A percentile compares a stretch with the other conserved stretches of the same genome.
phyloP scores from a whole-genome alignment of 2,888 invertebrate species.

The Rhynchonema sp. region DNA sequence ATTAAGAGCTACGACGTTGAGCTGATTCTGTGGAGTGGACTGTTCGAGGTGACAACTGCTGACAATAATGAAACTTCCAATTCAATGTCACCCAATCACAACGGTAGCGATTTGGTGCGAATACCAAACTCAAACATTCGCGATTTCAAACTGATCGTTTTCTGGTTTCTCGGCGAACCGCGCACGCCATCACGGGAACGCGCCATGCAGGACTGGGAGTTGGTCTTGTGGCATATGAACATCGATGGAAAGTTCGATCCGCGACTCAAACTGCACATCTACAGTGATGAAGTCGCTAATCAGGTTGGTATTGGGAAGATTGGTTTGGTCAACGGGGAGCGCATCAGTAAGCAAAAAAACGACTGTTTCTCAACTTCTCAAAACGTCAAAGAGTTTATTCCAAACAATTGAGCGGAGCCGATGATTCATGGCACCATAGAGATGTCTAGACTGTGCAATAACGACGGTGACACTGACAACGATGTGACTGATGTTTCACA shows the following conservation, averaged over 20 bases:
- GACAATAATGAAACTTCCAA: background rate
- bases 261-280: constrained; percentile 13
- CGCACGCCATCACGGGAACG: background rate
- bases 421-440: no score
- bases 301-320: no score
- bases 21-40: background rate
- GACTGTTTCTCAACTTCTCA: no score
- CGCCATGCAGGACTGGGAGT: background rate
- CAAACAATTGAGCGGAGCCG: no score
- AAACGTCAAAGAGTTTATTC: no score
- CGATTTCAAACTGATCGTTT: background rate
- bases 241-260: background rate
- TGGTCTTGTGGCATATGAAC: background rate
- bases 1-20: background rate
- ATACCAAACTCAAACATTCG: background rate
- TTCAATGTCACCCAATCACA: background rate
- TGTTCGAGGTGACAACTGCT: background rate
- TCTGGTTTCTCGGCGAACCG: background rate
- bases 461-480: no score
- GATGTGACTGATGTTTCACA: no score
- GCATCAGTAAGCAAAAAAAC: no score
- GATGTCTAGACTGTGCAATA: no score
- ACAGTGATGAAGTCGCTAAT: constrained; percentile 23
- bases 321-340: no score
- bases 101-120: no score